Percentiles rank a stretch among this genome's conserved stretches.
These are phyloP conservation scores for Halichondria panicea DNA, from an alignment of 37 sponge, comb jelly and placozoan species.

Conservation along the genomic window DNA sequence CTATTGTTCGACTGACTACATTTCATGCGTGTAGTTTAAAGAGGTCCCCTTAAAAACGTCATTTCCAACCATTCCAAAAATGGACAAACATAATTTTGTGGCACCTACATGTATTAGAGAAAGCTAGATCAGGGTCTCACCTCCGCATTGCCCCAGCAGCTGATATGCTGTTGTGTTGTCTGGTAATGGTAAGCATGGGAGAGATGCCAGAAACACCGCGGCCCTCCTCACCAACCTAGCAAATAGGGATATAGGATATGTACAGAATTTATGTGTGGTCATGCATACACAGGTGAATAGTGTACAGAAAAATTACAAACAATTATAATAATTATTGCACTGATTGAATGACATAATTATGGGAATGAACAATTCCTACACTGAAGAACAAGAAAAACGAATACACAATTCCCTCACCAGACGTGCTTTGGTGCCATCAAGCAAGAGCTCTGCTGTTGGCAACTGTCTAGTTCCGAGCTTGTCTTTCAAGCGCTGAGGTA, in stretches of 20 bases:
- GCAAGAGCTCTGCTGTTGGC: constrained; percentile 92
- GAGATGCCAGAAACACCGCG: constrained; percentile 71
- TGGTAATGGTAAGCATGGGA: constrained; percentile 88
- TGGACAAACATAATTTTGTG: not conserved
- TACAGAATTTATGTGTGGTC: not conserved
- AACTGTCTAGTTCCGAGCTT: constrained; percentile 96
- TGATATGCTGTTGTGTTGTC: constrained; percentile 84
- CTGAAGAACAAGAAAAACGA: no score
- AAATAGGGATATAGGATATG: not conserved
- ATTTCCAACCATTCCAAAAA: no score
- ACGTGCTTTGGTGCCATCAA: constrained; percentile 76
- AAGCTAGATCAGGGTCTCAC: constrained; percentile 2
- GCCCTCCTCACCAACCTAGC: constrained; percentile 59
- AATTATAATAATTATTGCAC: no score
- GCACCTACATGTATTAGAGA: not conserved
- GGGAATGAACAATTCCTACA: not conserved
- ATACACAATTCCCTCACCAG: constrained; percentile 23
- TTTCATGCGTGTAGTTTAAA: no score
- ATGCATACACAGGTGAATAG: no score
- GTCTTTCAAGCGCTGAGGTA: constrained; percentile 82
- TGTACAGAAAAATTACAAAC: no score
- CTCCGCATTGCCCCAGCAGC: constrained; percentile 78
- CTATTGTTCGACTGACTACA: no score
- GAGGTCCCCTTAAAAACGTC: no score
- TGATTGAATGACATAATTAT: no score